Evolutionary conservation across 1,140 invertebrate species (phyloP).

Genomic region (Rhopalosiphum maidis): DNA sequence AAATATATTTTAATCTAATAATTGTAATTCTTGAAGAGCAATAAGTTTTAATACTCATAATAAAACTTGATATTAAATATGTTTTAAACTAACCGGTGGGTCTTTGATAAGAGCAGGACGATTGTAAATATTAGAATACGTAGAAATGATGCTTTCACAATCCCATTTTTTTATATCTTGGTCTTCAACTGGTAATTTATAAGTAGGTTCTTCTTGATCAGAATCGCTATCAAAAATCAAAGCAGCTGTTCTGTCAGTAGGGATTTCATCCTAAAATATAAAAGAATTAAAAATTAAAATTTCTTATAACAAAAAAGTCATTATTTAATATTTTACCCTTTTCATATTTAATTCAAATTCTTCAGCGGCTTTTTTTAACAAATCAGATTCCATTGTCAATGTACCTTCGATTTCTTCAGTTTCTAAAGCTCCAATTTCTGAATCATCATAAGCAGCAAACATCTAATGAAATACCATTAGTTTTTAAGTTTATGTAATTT

Average conservation of each 20-base stretch:
- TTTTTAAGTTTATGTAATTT: neutral
- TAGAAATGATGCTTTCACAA: conserved; percentile 90
- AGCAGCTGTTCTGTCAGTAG: conserved; percentile 38
- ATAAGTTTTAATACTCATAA: neutral
- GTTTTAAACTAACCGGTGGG: conserved; percentile 62
- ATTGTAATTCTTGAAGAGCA: neutral
- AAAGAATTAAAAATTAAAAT: neutral
- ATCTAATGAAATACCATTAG: conserved; percentile 67
- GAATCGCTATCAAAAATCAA: conserved; percentile 43
- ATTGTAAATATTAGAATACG: conserved; percentile 90
- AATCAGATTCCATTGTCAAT: conserved; percentile 71
- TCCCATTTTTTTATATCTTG: conserved; percentile 81
- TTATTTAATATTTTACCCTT: conserved; percentile 66
- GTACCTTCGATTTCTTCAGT: conserved; percentile 88
- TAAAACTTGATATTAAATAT: neutral
- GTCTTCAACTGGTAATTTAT: conserved; percentile 59
- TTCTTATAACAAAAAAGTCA: conserved; percentile 39
- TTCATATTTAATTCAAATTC: conserved; percentile 68
- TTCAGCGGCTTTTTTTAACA: conserved; percentile 69
- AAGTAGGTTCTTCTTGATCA: conserved; percentile 47
- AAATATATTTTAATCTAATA: neutral
- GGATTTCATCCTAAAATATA: conserved; percentile 49
- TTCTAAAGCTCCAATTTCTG: conserved; percentile 87
- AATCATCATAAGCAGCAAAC: conserved; percentile 86
- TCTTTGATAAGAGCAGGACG: conserved; percentile 88